Evolutionary conservation across 2,113 vertebrate genomes (phyloP).

Genomic region (Mesembrinibis cayennensis): DNA sequence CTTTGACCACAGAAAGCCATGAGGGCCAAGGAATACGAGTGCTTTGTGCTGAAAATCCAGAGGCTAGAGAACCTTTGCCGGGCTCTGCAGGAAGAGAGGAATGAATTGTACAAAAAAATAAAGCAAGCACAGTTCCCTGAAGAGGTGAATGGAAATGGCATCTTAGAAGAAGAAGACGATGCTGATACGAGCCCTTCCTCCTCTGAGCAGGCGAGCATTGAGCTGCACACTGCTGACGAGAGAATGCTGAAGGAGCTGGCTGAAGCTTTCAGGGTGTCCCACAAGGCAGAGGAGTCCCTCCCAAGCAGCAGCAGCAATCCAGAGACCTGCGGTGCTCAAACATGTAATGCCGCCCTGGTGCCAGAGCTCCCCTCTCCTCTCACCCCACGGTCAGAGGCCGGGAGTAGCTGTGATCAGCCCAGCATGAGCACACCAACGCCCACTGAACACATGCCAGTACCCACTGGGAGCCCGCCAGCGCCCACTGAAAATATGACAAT

Average conservation of each 20-base stretch:
- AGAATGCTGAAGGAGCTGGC: slow-evolving; percentile 79
- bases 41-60: slow-evolving; percentile 91
- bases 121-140: slow-evolving; percentile 78
- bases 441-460: background rate
- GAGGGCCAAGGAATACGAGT: slow-evolving; percentile 86
- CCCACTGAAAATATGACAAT: background rate
- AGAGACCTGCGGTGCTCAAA: background rate
- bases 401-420: background rate
- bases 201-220: background rate
- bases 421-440: fast-evolving
- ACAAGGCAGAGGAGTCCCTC: background rate
- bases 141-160: slow-evolving; percentile 21
- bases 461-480: background rate
- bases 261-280: slow-evolving; percentile 72
- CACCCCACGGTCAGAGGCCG: background rate
- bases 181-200: background rate
- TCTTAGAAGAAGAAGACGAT: slow-evolving; percentile 52
- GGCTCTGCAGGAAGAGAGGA: slow-evolving; percentile 91
- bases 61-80: slow-evolving; percentile 91
- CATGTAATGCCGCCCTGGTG: fast-evolving
- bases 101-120: slow-evolving; percentile 88
- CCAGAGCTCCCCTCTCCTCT: background rate
- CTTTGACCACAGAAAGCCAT: slow-evolving; percentile 77
- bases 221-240: slow-evolving; percentile 57
- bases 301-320: background rate